Evolutionary conservation across 1,140 invertebrate genomes (phyloP).

Genomic region (Drosophila persimilis): DNA sequence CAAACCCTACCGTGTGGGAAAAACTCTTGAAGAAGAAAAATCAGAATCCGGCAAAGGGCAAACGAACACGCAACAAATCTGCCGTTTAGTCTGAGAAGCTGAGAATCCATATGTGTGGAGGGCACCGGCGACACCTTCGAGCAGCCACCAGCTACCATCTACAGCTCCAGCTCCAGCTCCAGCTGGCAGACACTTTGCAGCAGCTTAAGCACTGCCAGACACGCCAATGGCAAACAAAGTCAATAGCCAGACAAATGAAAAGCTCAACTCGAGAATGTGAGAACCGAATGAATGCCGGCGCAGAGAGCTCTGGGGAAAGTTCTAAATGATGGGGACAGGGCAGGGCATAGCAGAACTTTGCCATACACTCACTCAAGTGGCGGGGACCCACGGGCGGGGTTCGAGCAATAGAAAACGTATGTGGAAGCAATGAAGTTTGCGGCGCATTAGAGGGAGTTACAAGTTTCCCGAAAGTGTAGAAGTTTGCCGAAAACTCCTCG

Average conservation of each 20-base stretch:
- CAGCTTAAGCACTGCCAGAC: constrained; percentile 69
- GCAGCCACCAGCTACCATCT: background rate
- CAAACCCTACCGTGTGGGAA: constrained; percentile 56
- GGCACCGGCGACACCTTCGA: constrained; percentile 40
- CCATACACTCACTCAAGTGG: background rate
- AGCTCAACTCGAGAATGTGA: constrained; percentile 40
- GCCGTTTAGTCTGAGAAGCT: constrained; percentile 48
- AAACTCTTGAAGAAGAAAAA: constrained; percentile 42
- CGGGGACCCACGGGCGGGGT: no score
- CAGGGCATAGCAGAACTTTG: background rate
- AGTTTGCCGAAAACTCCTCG: no score
- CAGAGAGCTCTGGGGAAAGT: constrained; percentile 17
- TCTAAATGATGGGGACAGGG: constrained; percentile 5
- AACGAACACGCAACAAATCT: constrained; percentile 71
- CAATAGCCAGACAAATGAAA: constrained; percentile 79
- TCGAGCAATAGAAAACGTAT: no score
- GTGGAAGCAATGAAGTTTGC: no score
- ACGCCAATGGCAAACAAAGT: constrained; percentile 76
- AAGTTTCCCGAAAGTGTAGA: no score
- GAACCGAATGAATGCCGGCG: constrained; percentile 6
- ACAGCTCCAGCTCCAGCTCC: constrained; percentile 10
- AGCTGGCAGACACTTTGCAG: constrained; percentile 46
- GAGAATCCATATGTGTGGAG: background rate
- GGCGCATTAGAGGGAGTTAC: no score
- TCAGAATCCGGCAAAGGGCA: constrained; percentile 23